A percentile compares a stretch with the other conserved stretches of the same genome.
Evolutionary conservation across 2,113 vertebrate genomes (phyloP).

Genomic region (Caracal caracal): DNA sequence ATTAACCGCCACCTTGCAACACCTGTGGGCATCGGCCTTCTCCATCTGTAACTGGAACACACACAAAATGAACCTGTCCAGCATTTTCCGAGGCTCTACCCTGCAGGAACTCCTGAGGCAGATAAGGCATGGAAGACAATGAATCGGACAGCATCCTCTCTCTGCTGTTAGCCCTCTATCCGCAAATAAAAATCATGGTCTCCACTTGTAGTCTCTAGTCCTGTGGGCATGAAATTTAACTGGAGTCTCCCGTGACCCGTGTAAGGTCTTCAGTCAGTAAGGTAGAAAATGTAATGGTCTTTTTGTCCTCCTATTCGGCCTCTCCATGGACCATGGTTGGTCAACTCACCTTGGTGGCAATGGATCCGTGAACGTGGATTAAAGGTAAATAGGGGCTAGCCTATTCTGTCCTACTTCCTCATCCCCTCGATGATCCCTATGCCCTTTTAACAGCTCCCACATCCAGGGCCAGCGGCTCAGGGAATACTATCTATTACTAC

Average conservation of each 20-base stretch:
- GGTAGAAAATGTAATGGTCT: background rate
- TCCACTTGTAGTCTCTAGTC: background rate
- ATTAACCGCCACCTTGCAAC: background rate
- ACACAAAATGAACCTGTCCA: background rate
- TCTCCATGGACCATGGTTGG: background rate
- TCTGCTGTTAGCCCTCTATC: background rate
- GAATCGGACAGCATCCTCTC: background rate
- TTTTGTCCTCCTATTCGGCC: background rate
- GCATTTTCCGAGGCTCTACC: background rate
- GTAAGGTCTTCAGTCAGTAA: background rate
- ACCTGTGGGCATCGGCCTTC: background rate
- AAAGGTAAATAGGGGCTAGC: background rate
- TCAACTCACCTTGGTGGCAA: background rate
- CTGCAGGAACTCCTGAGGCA: background rate
- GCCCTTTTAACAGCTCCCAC: background rate
- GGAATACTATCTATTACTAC: background rate
- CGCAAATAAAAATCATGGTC: background rate
- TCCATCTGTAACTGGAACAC: background rate
- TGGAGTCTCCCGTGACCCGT: background rate
- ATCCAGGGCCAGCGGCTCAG: background rate
- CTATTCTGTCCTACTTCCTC: background rate
- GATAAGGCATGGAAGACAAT: background rate
- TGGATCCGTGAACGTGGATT: background rate
- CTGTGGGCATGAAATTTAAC: background rate
- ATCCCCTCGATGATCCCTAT: background rate